These are phyloP conservation scores for Leptestheria dahalacensis DNA, from an alignment of 1,140 invertebrate species.

Conservation along the genomic window DNA sequence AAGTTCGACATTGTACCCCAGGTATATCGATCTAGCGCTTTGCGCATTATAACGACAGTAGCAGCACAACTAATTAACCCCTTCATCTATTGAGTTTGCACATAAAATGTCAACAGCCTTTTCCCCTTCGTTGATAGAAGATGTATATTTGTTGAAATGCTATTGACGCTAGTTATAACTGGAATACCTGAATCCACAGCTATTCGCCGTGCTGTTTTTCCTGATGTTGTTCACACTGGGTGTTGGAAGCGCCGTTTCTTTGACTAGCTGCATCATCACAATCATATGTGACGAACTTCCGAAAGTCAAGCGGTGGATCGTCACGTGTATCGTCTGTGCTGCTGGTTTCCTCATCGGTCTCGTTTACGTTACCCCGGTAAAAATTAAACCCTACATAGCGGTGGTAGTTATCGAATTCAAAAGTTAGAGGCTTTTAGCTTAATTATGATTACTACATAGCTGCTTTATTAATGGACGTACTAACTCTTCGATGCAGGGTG, in stretches of 20 bases:
- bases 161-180: background rate
- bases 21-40: conserved; percentile 17
- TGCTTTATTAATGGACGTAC: too few relatives aligned
- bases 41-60: too few relatives aligned
- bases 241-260: conserved; percentile 22
- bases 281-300: conserved; percentile 27
- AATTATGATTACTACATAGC: conserved; percentile 4
- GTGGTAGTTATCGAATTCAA: background rate
- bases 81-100: too few relatives aligned
- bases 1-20: conserved; percentile 32
- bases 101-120: background rate
- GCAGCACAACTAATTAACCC: too few relatives aligned
- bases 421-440: background rate
- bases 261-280: conserved; percentile 24
- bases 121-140: too few relatives aligned
- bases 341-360: conserved; percentile 25
- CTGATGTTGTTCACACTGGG: conserved; percentile 28
- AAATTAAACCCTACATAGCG: conserved; percentile 22
- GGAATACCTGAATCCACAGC: conserved; percentile 18
- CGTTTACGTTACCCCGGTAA: conserved; percentile 24
- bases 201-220: conserved; percentile 39
- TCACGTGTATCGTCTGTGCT: conserved; percentile 22
- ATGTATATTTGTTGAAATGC: background rate
- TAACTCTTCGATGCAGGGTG: too few relatives aligned
- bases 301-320: conserved; percentile 20